Evolutionary conservation across 2,888 invertebrate species (phyloP).

Genomic region (Diogma glabrata): DNA sequence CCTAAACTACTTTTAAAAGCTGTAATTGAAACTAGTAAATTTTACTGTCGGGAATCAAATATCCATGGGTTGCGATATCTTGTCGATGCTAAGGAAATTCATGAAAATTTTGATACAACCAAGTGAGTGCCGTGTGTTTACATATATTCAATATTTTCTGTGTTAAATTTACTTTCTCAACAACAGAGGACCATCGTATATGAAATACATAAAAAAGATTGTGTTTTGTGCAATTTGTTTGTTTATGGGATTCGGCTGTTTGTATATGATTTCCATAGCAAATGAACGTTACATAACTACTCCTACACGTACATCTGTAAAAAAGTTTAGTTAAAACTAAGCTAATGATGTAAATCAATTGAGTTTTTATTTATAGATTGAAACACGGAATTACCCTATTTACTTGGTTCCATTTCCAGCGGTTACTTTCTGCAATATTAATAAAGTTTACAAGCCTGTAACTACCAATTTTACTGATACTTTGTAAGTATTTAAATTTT

Average conservation of each 20-base stretch:
- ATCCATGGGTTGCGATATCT: slow-evolving; percentile 4
- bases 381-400: slow-evolving; percentile 49
- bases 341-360: background rate
- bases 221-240: too few relatives aligned
- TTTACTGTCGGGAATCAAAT: background rate
- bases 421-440: slow-evolving; percentile 50
- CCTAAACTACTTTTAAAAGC: too few relatives aligned
- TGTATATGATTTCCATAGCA: background rate
- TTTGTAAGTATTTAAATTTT: slow-evolving; percentile 36
- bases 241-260: background rate
- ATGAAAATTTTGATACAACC: background rate
- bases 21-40: background rate
- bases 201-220: too few relatives aligned
- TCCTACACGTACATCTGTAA: slow-evolving; percentile 8
- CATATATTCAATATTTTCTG: background rate
- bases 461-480: slow-evolving; percentile 37
- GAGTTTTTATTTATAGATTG: slow-evolving; percentile 27
- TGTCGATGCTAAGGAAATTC: background rate
- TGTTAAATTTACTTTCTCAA: background rate
- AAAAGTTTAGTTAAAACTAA: background rate
- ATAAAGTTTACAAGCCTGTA: slow-evolving; percentile 42
- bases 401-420: slow-evolving; percentile 57
- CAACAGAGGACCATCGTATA: too few relatives aligned
- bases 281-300: slow-evolving; percentile 4
- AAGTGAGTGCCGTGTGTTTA: background rate